Conservation (phyloP, 2,888 invertebrate genomes). For the Theodoxus fluviatilis region DNA sequence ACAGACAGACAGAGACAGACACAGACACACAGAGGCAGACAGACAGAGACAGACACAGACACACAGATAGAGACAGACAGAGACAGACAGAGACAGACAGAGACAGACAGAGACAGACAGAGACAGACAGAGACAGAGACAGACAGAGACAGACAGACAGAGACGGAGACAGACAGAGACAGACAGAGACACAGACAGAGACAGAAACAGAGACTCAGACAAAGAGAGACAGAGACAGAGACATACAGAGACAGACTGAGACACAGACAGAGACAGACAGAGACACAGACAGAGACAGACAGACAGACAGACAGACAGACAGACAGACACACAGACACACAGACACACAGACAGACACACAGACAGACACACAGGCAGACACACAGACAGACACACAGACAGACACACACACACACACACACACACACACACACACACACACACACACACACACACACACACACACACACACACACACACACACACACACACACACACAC, state of each 20-base stretch:
- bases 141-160: slow-evolving; percentile 7
- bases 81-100: not conserved
- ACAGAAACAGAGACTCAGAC: not conserved
- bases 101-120: not conserved
- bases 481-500: slow-evolving; percentile 19
- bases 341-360: slow-evolving; percentile 4
- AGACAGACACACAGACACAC: slow-evolving; percentile 1
- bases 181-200: not conserved
- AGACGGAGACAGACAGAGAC: no score
- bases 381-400: slow-evolving; percentile 20
- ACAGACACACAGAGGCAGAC: slow-evolving; percentile 12
- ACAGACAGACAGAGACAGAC: slow-evolving; percentile 11
- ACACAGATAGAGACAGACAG: slow-evolving; percentile 6
- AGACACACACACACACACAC: not conserved
- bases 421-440: not conserved
- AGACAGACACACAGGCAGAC: not conserved
- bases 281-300: no score
- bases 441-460: not conserved
- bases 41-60: not conserved
- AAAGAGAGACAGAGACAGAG: not conserved
- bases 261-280: no score
- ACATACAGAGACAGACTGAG: not conserved
- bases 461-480: slow-evolving; percentile 2
- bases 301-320: not conserved
- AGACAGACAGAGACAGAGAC: not conserved